Conservation (phyloP, 2,113 vertebrate genomes). For the Eublepharis macularius region DNA sequence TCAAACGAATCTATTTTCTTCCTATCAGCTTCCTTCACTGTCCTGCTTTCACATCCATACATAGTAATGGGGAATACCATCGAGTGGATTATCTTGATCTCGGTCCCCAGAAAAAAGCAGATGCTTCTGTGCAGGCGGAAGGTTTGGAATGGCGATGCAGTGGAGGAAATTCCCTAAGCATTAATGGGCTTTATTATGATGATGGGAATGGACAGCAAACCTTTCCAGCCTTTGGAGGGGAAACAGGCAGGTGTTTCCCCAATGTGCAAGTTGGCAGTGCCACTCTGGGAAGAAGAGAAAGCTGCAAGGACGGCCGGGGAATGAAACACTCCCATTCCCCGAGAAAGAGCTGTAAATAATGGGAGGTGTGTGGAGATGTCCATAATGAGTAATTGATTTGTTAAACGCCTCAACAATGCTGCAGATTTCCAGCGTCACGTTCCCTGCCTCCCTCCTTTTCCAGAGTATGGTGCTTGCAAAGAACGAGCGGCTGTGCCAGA, state of each 20-base stretch:
- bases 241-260: background rate
- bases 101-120: no score
- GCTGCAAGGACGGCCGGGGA: background rate
- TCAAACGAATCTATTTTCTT: no score
- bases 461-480: fast-evolving
- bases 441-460: background rate
- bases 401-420: background rate
- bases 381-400: background rate
- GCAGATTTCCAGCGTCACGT: background rate
- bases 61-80: no score
- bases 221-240: fast-evolving
- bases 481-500: background rate
- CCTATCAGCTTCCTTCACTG: no score
- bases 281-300: background rate
- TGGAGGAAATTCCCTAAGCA: background rate
- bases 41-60: no score
- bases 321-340: background rate
- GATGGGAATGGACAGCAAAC: background rate
- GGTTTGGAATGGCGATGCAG: conserved; percentile 5
- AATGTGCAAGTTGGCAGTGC: conserved; percentile 42
- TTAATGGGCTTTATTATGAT: background rate
- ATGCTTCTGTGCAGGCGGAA: background rate
- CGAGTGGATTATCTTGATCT: no score
- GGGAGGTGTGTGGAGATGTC: conserved; percentile 12
- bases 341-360: background rate